Base-by-base conservation (phyloP, 2,888 invertebrate species). In the Caradrina kadenii region DNA sequence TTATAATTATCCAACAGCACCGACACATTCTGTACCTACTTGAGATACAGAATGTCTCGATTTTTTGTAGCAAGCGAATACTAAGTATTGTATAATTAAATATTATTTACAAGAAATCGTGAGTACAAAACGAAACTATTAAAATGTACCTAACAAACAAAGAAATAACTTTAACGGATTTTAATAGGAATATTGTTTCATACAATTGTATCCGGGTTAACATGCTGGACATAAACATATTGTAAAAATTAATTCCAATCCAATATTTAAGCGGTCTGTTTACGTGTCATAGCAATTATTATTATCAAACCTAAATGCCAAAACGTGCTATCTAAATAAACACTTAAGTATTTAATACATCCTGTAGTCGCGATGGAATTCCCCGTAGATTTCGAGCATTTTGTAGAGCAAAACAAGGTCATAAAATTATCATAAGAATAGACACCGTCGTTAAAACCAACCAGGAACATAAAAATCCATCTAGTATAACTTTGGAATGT, bases 321-420 rank as follows among this genome's bases (percentile, higher is more conserved):
- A 68, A 69, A 21, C 62, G 62, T 69, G 73, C 5, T 8, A 50
- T 42, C 19, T 10, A n/a, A 66, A 69, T 62, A 49, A 19, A 39
- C 8, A 48, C 19, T 48, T 19, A 11, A 26, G 21, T 15, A 39
- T 39, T 11, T 19, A 45, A 45, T 17, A 39, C 11, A 26, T 54
- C n/a, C 48, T 61, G n/a, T 21, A 69, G 21, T 17, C 11, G 1
- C 21, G 0, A 15, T 42, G 50, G n/a, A 31, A 69, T 62, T 60
- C 6, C 15, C 17, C 31, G 17, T 19, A 22, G 11, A 6, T 3
- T 48, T 39, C 8, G 7, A n/a, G 13, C 2, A 50, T 15, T 50
- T 11, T 1, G 19, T 21, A 50, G n/a, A 60, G 11, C 49, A 42
- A 48, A 72, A 58, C 21, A 42, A 22, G 48, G 42, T 31, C 6